Conservation (phyloP, 2,113 vertebrate genomes). For the Atherinomorus stipes region DNA sequence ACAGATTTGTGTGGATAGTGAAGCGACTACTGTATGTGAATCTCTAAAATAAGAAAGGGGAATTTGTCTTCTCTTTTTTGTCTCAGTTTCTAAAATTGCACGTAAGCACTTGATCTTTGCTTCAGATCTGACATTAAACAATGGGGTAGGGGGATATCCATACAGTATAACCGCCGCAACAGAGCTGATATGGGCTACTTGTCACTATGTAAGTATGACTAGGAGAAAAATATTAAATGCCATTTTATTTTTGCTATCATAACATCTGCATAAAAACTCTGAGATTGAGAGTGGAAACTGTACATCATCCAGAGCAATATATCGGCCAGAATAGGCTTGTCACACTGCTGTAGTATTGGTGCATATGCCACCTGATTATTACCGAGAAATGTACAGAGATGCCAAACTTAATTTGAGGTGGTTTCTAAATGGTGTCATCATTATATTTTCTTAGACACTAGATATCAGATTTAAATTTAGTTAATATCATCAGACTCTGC, state of each 20-base stretch:
- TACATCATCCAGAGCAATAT: background rate
- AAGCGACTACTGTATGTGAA: background rate
- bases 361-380: background rate
- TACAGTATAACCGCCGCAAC: background rate
- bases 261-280: background rate
- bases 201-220: background rate
- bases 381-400: slow-evolving; percentile 3
- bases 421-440: background rate
- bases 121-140: background rate
- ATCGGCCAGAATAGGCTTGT: background rate
- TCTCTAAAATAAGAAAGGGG: background rate
- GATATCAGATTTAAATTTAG: background rate
- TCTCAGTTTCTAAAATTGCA: background rate
- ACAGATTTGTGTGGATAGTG: too few relatives aligned
- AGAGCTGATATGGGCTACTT: background rate
- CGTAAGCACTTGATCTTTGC: background rate
- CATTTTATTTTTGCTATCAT: background rate
- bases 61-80: background rate
- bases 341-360: background rate
- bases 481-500: background rate
- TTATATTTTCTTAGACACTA: too few relatives aligned
- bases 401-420: background rate
- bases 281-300: background rate
- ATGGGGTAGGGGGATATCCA: background rate
- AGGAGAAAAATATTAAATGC: slow-evolving; percentile 3